Evolutionary conservation across 2,888 invertebrate genomes (phyloP).

Genomic region (Thereva unica): DNA sequence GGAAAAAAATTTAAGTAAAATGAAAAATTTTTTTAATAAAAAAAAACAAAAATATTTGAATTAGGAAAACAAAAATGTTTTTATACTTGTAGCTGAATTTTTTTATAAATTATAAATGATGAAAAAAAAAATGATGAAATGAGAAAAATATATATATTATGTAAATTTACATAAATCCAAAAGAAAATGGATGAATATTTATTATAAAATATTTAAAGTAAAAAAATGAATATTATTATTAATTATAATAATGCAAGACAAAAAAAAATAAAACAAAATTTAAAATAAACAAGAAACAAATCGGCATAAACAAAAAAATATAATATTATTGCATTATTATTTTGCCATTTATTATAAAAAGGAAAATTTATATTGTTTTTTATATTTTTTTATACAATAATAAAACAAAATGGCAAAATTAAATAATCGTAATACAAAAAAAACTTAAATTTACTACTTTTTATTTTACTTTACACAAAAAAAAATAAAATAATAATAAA

Average conservation of each 20-base stretch:
- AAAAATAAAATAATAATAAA: too few species aligned
- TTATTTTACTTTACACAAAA: too few species aligned
- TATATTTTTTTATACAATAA: too few species aligned
- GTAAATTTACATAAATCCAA: conserved; percentile 13
- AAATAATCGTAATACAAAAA: too few species aligned
- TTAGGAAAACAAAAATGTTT: conserved; percentile 39
- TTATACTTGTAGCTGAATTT: conserved; percentile 42
- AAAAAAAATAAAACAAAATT: conserved; percentile 18
- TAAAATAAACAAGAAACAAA: conserved; percentile 18
- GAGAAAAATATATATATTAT: conserved; percentile 13
- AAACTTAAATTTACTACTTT: too few species aligned
- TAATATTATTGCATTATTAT: background rate
- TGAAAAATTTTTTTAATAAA: conserved; percentile 31
- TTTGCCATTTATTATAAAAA: too few species aligned
- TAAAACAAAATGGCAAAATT: too few species aligned
- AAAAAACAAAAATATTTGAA: conserved; percentile 31
- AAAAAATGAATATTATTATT: background rate
- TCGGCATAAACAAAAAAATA: conserved; percentile 1
- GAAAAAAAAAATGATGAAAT: too few species aligned
- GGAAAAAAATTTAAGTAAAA: conserved; percentile 24
- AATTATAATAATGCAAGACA: conserved; percentile 11
- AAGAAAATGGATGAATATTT: background rate
- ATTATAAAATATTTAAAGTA: conserved; percentile 17
- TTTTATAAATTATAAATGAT: conserved; percentile 33
- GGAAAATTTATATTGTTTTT: too few species aligned